Percentiles rank a stretch among this genome's conserved stretches.
Conservation (phyloP, 2,113 vertebrate genomes). For the Gobiocypris rarus region DNA sequence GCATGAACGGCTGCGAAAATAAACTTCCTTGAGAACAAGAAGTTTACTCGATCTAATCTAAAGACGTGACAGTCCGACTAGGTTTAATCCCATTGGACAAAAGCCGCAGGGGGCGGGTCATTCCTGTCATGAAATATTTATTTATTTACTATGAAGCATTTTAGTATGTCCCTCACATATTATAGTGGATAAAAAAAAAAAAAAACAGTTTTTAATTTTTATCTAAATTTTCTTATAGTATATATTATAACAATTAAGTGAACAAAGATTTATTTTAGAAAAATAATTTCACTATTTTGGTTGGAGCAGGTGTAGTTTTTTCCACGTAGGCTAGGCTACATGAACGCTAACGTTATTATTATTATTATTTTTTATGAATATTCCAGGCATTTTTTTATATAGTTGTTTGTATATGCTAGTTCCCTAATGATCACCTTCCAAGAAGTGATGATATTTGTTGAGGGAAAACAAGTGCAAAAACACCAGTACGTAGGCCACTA, state of each 20-base stretch:
- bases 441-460: not conserved
- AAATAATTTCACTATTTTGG: not conserved
- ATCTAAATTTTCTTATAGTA: no score
- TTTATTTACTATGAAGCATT: no score
- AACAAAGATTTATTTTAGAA: no score
- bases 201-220: no score
- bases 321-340: no score
- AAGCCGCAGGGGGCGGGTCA: not conserved
- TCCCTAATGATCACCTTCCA: not conserved
- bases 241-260: no score
- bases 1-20: not conserved
- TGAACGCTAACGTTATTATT: not conserved
- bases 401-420: not conserved
- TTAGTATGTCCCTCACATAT: no score
- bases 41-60: slow-evolving; percentile 14
- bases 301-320: not conserved
- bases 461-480: not conserved
- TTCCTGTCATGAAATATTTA: not conserved
- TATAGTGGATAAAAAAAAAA: no score
- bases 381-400: not conserved
- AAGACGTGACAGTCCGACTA: not conserved
- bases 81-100: slow-evolving; percentile 16
- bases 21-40: slow-evolving; percentile 21
- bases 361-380: not conserved
- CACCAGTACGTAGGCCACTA: no score